Base-by-base conservation (phyloP, 1,140 invertebrate genomes). In the Bilobella aurantiaca region DNA sequence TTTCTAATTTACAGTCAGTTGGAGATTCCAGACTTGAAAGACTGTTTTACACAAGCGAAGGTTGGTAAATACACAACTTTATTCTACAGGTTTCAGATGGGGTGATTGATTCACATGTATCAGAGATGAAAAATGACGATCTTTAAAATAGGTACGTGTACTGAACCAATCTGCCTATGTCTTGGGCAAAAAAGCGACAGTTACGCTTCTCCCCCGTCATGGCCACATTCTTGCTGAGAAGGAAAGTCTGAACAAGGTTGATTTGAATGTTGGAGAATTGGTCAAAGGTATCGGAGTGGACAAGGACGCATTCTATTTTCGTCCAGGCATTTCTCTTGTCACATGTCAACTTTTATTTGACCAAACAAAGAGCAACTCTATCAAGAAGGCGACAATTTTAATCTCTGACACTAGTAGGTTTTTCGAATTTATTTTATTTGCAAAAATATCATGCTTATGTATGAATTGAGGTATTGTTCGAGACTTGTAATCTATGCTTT, bases 161-260 rank as follows among this genome's bases (percentile, higher is more conserved):
- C 31, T 60, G 3, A 71, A 69, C 42, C 70, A 72, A 42, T 69
- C 70, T n/a, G 65, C 65, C 14, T 72, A 69, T 49, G 16, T 21
- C 16, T 23, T 72, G n/a, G 65, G 68, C 0, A 63, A 65, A 25
- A 53, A 63, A n/a, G 25, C 23, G 14, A 28, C 21, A 16, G 47
- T 62, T 2, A 64, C 59, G 5, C 56, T 70, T 37, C 28, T 70
- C 16, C 69, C 69, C 14, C 56, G 53, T 27, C 23, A 63, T 31
- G 70, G 70, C 16, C 18, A 57, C 32, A 1, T 72, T 21, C 30
- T 69, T 1, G 56, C 65, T 12, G 70, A 67, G n/a, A 23, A 64
- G 34, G 8, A 30, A 16, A 59, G 2, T 27, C 23, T 67, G n/a
- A n/a, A n/a, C 3, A 67, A 42, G 2, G 30, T 27, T 5, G 64